These are phyloP conservation scores for Clarias macrocephalus DNA, from an alignment of 2,113 vertebrate species.

Conservation along the genomic window DNA sequence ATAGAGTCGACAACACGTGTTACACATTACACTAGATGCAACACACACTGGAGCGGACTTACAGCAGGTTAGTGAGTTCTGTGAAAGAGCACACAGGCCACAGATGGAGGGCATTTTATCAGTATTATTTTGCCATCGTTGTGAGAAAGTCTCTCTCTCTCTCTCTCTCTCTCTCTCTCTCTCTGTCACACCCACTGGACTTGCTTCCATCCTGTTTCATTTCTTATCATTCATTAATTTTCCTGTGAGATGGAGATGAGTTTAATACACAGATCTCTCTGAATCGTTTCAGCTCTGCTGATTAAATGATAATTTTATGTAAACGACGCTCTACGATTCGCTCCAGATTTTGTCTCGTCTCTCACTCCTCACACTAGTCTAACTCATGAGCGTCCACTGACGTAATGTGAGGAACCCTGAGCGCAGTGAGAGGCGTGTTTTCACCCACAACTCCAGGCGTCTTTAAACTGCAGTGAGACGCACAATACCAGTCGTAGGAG, in stretches of 20 bases:
- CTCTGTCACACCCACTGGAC: background rate
- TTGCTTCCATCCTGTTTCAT: background rate
- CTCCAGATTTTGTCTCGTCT: background rate
- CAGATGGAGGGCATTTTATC: too few species aligned
- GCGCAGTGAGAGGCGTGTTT: background rate
- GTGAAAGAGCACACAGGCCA: too few species aligned
- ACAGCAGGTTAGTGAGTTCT: too few species aligned
- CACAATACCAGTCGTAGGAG: too few species aligned
- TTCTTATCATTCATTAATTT: background rate
- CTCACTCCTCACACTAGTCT: background rate
- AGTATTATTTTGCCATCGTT: too few species aligned
- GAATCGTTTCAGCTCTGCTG: background rate
- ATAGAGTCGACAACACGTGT: too few species aligned
- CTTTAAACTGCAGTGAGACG: too few species aligned
- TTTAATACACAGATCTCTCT: background rate
- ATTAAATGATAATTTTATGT: background rate
- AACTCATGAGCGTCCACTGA: background rate
- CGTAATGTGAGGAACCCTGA: background rate
- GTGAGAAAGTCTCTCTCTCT: background rate
- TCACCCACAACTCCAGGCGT: too few species aligned
- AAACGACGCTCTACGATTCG: background rate
- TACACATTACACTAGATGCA: too few species aligned
- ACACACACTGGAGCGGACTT: too few species aligned
- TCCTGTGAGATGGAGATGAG: background rate
- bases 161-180: background rate